Evolutionary conservation across 2,797 vertebrate genomes (phyloP), one percentile per base, ranked within the genome.

Genomic region (Notoglanidium macrostoma): DNA sequence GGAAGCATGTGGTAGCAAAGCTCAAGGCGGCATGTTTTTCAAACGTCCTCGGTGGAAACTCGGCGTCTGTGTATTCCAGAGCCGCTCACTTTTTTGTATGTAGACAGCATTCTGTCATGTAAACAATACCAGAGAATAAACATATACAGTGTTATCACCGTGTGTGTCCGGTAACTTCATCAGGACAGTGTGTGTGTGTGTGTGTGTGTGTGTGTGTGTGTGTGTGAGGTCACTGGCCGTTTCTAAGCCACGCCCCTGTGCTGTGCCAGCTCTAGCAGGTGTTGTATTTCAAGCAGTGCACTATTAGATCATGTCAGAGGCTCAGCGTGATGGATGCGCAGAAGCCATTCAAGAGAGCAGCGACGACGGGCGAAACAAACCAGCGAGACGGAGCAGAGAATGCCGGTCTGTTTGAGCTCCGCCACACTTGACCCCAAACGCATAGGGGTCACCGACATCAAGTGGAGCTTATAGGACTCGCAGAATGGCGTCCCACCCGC

Each of bases 201-300:
- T 46, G 46, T 46, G 46, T 46, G 46, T 46, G 46, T 46, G 46
- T 46, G 21, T 32, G 2, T 12, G 26, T 23, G 57, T 46, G 23
- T 29, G 59, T 65, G 29, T 44, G n/a, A 63, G 61, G 59, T 57
- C 15, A 19, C 83, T 76, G 23, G 63, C 51, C 35, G 17, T 54
- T 68, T 35, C n/a, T 23, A 21, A 35, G 65, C 5, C 82, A 83
- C n/a, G 14, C 67, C 73, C 86, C 67, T 65, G 68, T 61, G 70
- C 67, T 65, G 68, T 61, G 70, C 77, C 21, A 78, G 32, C 85
- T 72, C 78, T 23, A 85, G 83, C 90, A 92, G 89, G 91, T 89
- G 89, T 91, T 91, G 72, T 87, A 87, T 91, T 89, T 89, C 88
- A 91, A 88, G 86, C 88, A 72, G 79, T 49, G 74, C 55, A 44